Evolutionary conservation across 2,113 vertebrate species (phyloP).

Genomic region (Xenopus laevis): DNA sequence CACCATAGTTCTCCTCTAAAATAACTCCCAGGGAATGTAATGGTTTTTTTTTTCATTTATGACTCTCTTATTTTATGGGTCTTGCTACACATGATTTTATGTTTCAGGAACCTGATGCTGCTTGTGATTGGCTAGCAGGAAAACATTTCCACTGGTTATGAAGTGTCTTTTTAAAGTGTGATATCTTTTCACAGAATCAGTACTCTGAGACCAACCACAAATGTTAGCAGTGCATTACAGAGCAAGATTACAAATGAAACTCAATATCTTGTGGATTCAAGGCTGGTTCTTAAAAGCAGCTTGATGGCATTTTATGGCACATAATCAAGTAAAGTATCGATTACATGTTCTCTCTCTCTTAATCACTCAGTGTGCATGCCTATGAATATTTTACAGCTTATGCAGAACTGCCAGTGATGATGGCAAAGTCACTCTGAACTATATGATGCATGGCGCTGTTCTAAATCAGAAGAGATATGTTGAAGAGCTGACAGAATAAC

Average conservation of each 20-base stretch:
- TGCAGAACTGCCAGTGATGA: slow-evolving; percentile 4
- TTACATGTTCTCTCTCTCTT: slow-evolving; percentile 32
- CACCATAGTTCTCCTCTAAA: no score
- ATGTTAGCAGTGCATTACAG: slow-evolving; percentile 17
- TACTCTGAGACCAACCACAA: slow-evolving; percentile 33
- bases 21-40: no score
- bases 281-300: slow-evolving; percentile 32
- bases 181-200: slow-evolving; percentile 22
- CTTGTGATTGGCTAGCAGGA: not conserved
- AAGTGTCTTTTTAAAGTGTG: slow-evolving; percentile 4
- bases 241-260: slow-evolving; percentile 32
- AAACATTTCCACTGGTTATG: not conserved
- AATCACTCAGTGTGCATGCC: slow-evolving; percentile 21
- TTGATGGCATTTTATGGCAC: slow-evolving; percentile 39
- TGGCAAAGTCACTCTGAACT: slow-evolving; percentile 6
- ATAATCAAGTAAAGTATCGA: slow-evolving; percentile 36
- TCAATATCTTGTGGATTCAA: slow-evolving; percentile 18
- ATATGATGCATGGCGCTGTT: slow-evolving; percentile 2
- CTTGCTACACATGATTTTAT: no score
- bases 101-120: no score
- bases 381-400: slow-evolving; percentile 38
- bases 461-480: slow-evolving; percentile 7
- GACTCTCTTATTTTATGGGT: no score
- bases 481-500: not conserved
- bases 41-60: no score